Evolutionary conservation across 2,797 vertebrate genomes (phyloP).

Genomic region (Muraenolepis orangiensis): DNA sequence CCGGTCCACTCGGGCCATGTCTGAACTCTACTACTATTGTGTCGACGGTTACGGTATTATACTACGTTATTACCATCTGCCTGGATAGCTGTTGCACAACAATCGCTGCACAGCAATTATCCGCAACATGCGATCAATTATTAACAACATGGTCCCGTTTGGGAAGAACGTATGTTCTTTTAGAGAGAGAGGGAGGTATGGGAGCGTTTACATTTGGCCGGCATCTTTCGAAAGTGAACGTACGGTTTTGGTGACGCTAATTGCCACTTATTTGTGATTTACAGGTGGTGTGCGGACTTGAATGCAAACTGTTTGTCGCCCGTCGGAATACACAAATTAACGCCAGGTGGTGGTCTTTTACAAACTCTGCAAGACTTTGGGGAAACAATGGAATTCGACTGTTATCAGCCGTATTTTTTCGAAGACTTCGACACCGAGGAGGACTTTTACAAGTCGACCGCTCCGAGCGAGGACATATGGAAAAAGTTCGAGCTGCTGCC

Average conservation of each 20-base stretch:
- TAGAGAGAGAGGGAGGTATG: slow-evolving; percentile 1
- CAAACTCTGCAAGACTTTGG: not conserved
- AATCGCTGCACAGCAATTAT: slow-evolving; percentile 38
- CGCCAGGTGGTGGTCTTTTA: not conserved
- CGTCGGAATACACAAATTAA: not conserved
- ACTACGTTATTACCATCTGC: slow-evolving; percentile 33
- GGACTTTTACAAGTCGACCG: slow-evolving; percentile 91
- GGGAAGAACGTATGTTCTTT: slow-evolving; percentile 38
- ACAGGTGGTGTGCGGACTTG: not conserved
- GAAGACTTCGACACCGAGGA: slow-evolving; percentile 83
- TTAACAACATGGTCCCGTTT: slow-evolving; percentile 57
- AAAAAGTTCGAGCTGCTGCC: slow-evolving; percentile 97
- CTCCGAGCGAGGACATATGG: slow-evolving; percentile 97
- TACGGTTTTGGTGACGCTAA: not conserved
- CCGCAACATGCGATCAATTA: slow-evolving; percentile 60
- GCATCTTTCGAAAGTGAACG: too few relatives aligned
- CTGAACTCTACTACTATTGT: not conserved
- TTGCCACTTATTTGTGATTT: not conserved
- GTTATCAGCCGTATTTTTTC: slow-evolving; percentile 88
- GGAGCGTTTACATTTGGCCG: too few relatives aligned
- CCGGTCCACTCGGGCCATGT: not conserved
- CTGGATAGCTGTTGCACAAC: slow-evolving; percentile 18
- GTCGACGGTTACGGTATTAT: not conserved
- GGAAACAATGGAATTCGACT: slow-evolving; percentile 83
- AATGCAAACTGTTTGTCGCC: not conserved